Conservation (phyloP, 2,888 invertebrate genomes). For the Barypeithes pellucidus region DNA sequence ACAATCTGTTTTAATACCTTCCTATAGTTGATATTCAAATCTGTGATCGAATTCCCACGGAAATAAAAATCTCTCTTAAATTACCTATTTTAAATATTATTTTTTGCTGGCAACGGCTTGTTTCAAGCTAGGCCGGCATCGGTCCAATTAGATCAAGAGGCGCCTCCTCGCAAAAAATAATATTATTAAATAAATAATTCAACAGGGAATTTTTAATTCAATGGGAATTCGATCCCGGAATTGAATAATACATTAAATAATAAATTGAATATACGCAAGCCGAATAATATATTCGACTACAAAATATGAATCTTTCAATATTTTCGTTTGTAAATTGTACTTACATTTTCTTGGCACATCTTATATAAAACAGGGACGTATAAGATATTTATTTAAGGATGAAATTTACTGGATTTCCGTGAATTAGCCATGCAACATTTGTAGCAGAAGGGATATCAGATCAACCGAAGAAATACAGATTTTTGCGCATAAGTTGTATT, state of each 20-base stretch:
- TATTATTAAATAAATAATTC: too few species aligned
- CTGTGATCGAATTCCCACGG: too few species aligned
- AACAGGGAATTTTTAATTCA: too few species aligned
- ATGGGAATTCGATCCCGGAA: too few species aligned
- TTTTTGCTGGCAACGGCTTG: too few species aligned
- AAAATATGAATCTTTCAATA: slow-evolving; percentile 32
- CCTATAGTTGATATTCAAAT: too few species aligned
- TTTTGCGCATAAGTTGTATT: background rate
- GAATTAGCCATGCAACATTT: slow-evolving; percentile 37
- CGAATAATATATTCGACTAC: slow-evolving; percentile 7
- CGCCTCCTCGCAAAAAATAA: too few species aligned
- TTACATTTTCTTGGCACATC: slow-evolving; percentile 33
- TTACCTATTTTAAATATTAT: too few species aligned
- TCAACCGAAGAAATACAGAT: slow-evolving; percentile 26
- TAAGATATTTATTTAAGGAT: background rate
- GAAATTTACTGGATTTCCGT: slow-evolving; percentile 11
- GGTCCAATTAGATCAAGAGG: too few species aligned
- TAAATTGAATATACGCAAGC: background rate
- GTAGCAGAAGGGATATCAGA: slow-evolving; percentile 28
- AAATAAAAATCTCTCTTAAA: too few species aligned
- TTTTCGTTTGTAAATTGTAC: slow-evolving; percentile 20
- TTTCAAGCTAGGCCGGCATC: too few species aligned
- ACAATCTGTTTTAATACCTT: too few species aligned
- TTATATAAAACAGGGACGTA: slow-evolving; percentile 4
- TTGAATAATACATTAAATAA: background rate